Percentiles rank a stretch among this genome's conserved stretches.
phyloP scores from a whole-genome alignment of 2,113 vertebrate genomes.

The Gobio gobio region DNA sequence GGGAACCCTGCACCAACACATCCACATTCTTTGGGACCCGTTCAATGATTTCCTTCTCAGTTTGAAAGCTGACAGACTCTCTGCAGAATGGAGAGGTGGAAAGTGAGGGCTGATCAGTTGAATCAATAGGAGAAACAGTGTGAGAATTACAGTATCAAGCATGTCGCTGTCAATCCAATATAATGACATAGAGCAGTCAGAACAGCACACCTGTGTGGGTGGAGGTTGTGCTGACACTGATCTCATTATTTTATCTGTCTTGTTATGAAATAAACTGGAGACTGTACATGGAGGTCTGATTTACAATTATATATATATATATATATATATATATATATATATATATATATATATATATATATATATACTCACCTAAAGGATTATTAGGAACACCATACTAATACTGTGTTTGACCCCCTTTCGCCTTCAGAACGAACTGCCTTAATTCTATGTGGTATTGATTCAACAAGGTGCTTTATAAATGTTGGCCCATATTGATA shows the following conservation, averaged over 20 bases:
- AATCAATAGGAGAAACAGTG: constrained; percentile 23
- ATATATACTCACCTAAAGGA: too few relatives aligned
- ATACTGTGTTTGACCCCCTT: too few relatives aligned
- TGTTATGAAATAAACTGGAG: background rate
- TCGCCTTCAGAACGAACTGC: too few relatives aligned
- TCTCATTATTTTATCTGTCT: constrained; percentile 12
- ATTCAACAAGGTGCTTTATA: too few relatives aligned
- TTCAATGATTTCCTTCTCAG: constrained; percentile 16
- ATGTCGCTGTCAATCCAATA: constrained; percentile 21
- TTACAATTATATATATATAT: too few relatives aligned
- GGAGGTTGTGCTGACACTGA: constrained; percentile 15
- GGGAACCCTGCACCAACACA: background rate
- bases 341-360: too few relatives aligned
- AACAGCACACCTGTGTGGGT: constrained; percentile 9
- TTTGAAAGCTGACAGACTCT: constrained; percentile 19
- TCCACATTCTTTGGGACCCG: background rate
- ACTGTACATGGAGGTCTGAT: background rate
- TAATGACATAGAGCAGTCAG: constrained; percentile 26
- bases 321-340: too few relatives aligned
- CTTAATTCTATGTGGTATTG: too few relatives aligned
- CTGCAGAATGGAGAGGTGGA: background rate
- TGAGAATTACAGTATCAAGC: constrained; percentile 37
- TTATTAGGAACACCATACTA: too few relatives aligned
- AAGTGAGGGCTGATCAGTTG: constrained; percentile 24
- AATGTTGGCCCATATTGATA: too few relatives aligned